Percentiles rank a stretch among this genome's conserved stretches.
These are phyloP conservation scores for Linnaemya tessellans DNA, from an alignment of 2,888 invertebrate genomes.

Conservation along the genomic window DNA sequence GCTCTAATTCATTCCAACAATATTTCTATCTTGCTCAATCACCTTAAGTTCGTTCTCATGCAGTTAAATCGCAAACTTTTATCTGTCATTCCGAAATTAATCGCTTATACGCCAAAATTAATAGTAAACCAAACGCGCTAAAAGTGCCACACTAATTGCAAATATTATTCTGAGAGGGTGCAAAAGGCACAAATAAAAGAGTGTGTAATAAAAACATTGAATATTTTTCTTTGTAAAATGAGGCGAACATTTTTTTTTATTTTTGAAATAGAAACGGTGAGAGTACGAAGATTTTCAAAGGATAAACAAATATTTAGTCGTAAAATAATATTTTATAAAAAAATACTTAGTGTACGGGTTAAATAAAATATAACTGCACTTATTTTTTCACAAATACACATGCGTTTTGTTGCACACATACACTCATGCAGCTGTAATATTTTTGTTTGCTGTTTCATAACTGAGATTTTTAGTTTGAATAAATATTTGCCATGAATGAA, in stretches of 20 bases:
- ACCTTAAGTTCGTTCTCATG: too few species aligned
- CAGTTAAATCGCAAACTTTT: too few species aligned
- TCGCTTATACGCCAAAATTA: background rate
- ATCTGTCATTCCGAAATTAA: too few species aligned
- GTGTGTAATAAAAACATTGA: conserved; percentile 8
- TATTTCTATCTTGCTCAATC: too few species aligned
- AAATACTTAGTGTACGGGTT: background rate
- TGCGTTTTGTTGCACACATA: background rate
- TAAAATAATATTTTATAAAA: conserved; percentile 30
- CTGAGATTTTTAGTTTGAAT: background rate
- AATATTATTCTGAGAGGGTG: background rate
- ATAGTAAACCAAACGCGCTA: background rate
- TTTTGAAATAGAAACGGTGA: background rate
- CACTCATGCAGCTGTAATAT: background rate
- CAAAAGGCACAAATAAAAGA: background rate
- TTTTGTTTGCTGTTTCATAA: conserved; percentile 10
- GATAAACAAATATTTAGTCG: conserved; percentile 57
- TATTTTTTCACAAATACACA: background rate
- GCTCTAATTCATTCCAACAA: too few species aligned
- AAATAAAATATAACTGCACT: conserved; percentile 9
- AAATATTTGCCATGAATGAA: conserved; percentile 21
- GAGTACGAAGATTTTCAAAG: conserved; percentile 34
- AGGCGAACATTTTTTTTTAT: conserved; percentile 19
- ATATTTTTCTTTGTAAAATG: conserved; percentile 15
- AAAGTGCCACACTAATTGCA: background rate